Percentiles rank a stretch among this genome's conserved stretches.
Evolutionary conservation across 2,113 vertebrate species (phyloP).

Genomic region (Archocentrus centrarchus): DNA sequence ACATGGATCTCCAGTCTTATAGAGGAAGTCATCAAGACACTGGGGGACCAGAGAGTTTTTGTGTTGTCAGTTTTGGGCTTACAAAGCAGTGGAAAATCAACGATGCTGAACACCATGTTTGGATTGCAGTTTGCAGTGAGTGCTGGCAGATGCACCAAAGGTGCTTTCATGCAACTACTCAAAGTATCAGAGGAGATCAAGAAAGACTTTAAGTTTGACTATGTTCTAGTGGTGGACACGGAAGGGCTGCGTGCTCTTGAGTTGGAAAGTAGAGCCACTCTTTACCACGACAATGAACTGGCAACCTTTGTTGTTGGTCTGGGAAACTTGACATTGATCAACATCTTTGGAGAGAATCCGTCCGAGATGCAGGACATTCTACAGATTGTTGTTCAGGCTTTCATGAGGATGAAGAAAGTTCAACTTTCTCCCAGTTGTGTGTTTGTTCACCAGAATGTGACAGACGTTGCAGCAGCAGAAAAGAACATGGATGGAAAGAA

Average conservation of each 20-base stretch:
- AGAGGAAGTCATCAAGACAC: neutral
- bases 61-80: slow-evolving; percentile 83
- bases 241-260: slow-evolving; percentile 58
- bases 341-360: slow-evolving; percentile 61
- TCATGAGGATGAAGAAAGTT: slow-evolving; percentile 64
- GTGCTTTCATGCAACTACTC: slow-evolving; percentile 79
- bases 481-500: slow-evolving; percentile 40
- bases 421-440: slow-evolving; percentile 26
- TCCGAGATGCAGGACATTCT: slow-evolving; percentile 63
- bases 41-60: slow-evolving; percentile 13
- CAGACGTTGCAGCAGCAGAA: slow-evolving; percentile 50
- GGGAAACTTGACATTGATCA: slow-evolving; percentile 64
- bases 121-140: neutral
- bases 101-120: slow-evolving; percentile 12
- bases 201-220: slow-evolving; percentile 30
- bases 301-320: slow-evolving; percentile 63
- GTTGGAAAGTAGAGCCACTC: slow-evolving; percentile 13
- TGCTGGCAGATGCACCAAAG: slow-evolving; percentile 62
- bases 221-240: slow-evolving; percentile 61
- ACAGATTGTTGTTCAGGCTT: slow-evolving; percentile 66
- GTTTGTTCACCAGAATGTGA: slow-evolving; percentile 65
- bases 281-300: slow-evolving; percentile 56
- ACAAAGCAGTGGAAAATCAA: slow-evolving; percentile 76
- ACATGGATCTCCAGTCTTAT: neutral
- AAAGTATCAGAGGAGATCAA: slow-evolving; percentile 50